Conservation (phyloP, 2,888 invertebrate species). For the Gymnocheta viridis region DNA sequence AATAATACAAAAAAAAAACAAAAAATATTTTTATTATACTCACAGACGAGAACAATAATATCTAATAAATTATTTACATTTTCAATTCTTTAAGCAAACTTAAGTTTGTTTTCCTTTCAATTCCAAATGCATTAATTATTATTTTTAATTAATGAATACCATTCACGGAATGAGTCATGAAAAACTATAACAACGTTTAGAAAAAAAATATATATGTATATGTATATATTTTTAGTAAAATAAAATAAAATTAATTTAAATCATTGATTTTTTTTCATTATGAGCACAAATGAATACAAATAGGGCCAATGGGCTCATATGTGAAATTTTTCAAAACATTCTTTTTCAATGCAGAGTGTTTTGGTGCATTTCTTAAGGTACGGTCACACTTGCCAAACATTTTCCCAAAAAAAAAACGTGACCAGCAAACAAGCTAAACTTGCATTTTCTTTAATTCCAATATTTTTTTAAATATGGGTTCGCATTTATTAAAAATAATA, state of each 20-base stretch:
- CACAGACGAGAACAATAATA: constrained; percentile 5
- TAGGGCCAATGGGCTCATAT: too few relatives aligned
- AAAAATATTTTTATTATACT: background rate
- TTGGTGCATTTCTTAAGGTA: too few relatives aligned
- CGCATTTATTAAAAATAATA: too few relatives aligned
- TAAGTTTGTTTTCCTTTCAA: constrained; percentile 26
- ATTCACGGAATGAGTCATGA: constrained; percentile 13
- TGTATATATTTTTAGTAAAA: background rate
- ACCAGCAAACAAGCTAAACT: too few relatives aligned
- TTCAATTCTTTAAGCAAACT: constrained; percentile 21
- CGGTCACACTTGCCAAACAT: too few relatives aligned
- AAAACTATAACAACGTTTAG: background rate
- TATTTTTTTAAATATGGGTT: too few relatives aligned
- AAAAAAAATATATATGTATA: background rate
- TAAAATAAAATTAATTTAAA: background rate
- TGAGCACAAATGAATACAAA: background rate
- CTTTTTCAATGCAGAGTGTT: too few relatives aligned
- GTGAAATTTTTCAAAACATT: too few relatives aligned
- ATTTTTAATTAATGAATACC: constrained; percentile 17
- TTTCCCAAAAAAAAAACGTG: too few relatives aligned
- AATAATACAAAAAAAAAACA: too few relatives aligned
- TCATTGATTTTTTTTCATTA: background rate
- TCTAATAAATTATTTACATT: constrained; percentile 24
- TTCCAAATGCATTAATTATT: constrained; percentile 16
- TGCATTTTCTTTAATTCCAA: too few relatives aligned